Percentiles rank a stretch among this genome's conserved stretches.
phyloP scores from a whole-genome alignment of 2,888 invertebrate species.

The Camptogramma bilineatum region DNA sequence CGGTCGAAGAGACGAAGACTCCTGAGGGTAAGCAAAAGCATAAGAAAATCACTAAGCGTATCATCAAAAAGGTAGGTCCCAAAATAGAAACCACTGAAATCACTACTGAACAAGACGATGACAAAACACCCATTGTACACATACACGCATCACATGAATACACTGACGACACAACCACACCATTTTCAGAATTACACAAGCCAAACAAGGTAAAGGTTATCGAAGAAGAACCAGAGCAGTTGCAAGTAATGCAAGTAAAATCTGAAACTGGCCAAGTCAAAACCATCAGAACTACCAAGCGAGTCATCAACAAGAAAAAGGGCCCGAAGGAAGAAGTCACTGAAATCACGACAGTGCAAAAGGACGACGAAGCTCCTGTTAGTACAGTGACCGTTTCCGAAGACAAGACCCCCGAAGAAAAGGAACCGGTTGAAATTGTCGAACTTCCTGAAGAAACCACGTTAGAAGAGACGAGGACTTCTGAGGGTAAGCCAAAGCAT shows the following conservation, averaged over 20 bases:
- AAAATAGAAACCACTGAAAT: slow-evolving; percentile 48
- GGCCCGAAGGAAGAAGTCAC: slow-evolving; percentile 47
- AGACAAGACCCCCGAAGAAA: slow-evolving; percentile 51
- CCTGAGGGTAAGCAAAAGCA: slow-evolving; percentile 50
- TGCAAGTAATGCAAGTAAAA: slow-evolving; percentile 37
- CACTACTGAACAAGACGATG: slow-evolving; percentile 71
- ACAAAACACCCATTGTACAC: slow-evolving; percentile 51
- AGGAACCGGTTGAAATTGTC: slow-evolving; percentile 29
- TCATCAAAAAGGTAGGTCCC: slow-evolving; percentile 40
- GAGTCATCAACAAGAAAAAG: slow-evolving; percentile 55
- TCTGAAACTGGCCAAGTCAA: slow-evolving; percentile 50
- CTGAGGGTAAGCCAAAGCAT: slow-evolving; percentile 46
- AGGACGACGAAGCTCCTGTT: slow-evolving; percentile 36
- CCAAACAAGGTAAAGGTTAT: neutral
- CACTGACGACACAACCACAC: slow-evolving; percentile 24
- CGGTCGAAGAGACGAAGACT: slow-evolving; percentile 58
- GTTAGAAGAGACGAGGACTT: slow-evolving; percentile 37
- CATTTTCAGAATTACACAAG: neutral
- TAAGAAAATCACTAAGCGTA: slow-evolving; percentile 43
- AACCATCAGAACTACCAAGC: slow-evolving; percentile 49
- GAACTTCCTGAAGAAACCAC: slow-evolving; percentile 55
- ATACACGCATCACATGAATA: slow-evolving; percentile 52
- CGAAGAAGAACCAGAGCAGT: neutral
- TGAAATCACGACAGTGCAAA: slow-evolving; percentile 45
- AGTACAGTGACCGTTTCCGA: slow-evolving; percentile 43